Percentiles rank a stretch among this genome's conserved stretches.
Evolutionary conservation across 2,113 vertebrate genomes (phyloP).

Genomic region (Entomyzon cyanotis): DNA sequence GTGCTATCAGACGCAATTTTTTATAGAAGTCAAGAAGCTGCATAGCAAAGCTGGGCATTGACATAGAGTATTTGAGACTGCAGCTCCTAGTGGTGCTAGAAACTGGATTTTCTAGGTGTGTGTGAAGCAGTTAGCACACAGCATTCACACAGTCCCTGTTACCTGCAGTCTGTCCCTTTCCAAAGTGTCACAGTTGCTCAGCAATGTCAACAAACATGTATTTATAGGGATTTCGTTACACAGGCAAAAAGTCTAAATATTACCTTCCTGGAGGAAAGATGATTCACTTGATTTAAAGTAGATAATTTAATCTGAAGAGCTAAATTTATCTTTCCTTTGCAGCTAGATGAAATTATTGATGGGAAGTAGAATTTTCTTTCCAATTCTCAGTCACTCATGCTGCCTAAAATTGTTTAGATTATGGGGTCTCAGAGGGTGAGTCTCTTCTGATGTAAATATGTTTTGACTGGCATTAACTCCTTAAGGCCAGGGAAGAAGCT

Average conservation of each 20-base stretch:
- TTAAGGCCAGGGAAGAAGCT: not conserved
- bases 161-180: not conserved
- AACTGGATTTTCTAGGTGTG: not conserved
- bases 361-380: not conserved
- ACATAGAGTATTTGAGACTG: not conserved
- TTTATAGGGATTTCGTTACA: not conserved
- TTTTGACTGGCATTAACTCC: constrained; percentile 1
- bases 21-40: not conserved
- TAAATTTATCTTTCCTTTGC: constrained; percentile 31
- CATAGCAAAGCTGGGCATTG: not conserved
- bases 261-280: constrained; percentile 17
- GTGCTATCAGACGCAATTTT: not conserved
- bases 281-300: constrained; percentile 40
- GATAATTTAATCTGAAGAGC: constrained; percentile 19
- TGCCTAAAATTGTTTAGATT: constrained; percentile 10
- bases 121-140: not conserved
- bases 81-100: not conserved
- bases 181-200: not conserved
- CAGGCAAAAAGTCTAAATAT: not conserved
- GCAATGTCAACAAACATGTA: not conserved
- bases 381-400: not conserved
- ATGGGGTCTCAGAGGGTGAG: not conserved
- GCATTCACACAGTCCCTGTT: not conserved
- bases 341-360: constrained; percentile 14
- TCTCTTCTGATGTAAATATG: not conserved